Conservation (phyloP, 2,888 invertebrate genomes). For the Eristalinus sepulchralis region DNA sequence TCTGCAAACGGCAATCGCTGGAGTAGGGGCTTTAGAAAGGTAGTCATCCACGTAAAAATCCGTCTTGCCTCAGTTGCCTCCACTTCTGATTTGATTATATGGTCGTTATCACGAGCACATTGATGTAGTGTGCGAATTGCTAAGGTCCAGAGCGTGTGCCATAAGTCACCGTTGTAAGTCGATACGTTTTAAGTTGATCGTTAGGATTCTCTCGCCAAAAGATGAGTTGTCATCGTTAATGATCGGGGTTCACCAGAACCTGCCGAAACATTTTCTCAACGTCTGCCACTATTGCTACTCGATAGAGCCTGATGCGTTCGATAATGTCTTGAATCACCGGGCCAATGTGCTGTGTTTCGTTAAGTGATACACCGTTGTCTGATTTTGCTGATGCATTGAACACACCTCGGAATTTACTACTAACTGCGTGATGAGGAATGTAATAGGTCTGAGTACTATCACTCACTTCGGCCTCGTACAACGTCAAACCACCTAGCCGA, state of each 20-base stretch:
- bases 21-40: slow-evolving; percentile 26
- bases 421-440: too few relatives aligned
- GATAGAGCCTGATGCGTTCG: too few relatives aligned
- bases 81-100: not conserved
- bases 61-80: slow-evolving; percentile 27
- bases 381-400: slow-evolving; percentile 17
- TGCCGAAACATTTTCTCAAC: slow-evolving; percentile 37
- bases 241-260: slow-evolving; percentile 10
- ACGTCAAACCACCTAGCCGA: too few relatives aligned
- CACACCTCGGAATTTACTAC: slow-evolving; percentile 7
- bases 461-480: too few relatives aligned
- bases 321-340: slow-evolving; percentile 15
- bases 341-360: slow-evolving; percentile 29
- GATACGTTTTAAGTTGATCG: slow-evolving; percentile 9
- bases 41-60: slow-evolving; percentile 35
- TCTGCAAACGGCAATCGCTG: too few relatives aligned
- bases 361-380: slow-evolving; percentile 43
- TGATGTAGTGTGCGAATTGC: slow-evolving; percentile 20
- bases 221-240: slow-evolving; percentile 34
- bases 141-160: slow-evolving; percentile 26
- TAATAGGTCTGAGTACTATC: too few relatives aligned
- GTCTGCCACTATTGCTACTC: slow-evolving; percentile 6
- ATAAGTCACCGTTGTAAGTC: too few relatives aligned
- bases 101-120: slow-evolving; percentile 18
- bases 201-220: slow-evolving; percentile 26